Evolutionary conservation across 2,888 invertebrate genomes (phyloP).

Genomic region (Drosophila nigricruria): DNA sequence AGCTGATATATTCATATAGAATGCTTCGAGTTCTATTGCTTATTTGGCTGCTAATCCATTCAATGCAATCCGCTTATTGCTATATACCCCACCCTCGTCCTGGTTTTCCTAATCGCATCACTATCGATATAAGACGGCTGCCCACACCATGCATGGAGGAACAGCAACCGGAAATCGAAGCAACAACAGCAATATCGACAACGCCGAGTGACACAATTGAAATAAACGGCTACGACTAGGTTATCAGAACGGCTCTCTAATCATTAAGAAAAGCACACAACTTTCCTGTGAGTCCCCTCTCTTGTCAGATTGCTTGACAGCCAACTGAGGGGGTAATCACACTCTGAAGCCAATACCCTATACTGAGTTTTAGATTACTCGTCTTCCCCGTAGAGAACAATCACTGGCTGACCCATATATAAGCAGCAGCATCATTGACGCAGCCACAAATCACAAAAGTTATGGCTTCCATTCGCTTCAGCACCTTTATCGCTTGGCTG

Average conservation of each 20-base stretch:
- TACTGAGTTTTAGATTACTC: constrained; percentile 20
- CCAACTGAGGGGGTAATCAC: constrained; percentile 42
- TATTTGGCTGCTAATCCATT: constrained; percentile 21
- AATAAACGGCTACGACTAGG: constrained; percentile 30
- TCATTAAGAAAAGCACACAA: constrained; percentile 17
- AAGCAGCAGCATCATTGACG: constrained; percentile 9
- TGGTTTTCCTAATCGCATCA: constrained; percentile 68
- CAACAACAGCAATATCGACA: constrained; percentile 21
- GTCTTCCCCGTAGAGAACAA: constrained; percentile 18
- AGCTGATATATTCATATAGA: background rate
- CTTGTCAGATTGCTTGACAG: background rate
- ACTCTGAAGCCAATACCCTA: constrained; percentile 20
- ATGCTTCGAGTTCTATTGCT: constrained; percentile 20
- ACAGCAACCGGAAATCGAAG: constrained; percentile 24
- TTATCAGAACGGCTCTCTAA: constrained; percentile 43
- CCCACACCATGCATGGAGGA: constrained; percentile 19
- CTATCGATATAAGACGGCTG: constrained; percentile 46
- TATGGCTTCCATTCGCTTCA: constrained; percentile 45
- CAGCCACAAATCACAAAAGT: constrained; percentile 15
- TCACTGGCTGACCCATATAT: constrained; percentile 35
- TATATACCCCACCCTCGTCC: constrained; percentile 53
- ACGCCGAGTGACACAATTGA: constrained; percentile 18
- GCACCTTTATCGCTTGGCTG: constrained; percentile 43
- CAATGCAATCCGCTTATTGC: background rate
- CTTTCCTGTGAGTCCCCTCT: constrained; percentile 46